Percentiles rank a stretch among this genome's conserved stretches.
Conservation (phyloP, 2,113 vertebrate species). For the Dryoscopus gambensis region DNA sequence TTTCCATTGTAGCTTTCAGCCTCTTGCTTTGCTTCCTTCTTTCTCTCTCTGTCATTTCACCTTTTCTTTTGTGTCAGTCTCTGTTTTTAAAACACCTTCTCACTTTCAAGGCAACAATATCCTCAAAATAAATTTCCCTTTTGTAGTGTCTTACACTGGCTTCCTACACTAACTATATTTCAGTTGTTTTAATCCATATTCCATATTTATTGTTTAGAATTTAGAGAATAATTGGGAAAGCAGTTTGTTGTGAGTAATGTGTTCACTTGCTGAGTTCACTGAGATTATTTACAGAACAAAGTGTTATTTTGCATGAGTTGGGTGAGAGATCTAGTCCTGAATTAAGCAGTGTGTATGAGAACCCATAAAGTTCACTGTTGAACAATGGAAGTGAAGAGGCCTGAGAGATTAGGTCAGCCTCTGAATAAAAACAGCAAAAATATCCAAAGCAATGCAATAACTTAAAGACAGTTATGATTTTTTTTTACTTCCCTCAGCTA, state of each 20-base stretch:
- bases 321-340: not conserved
- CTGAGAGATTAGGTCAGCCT: not conserved
- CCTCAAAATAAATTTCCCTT: not conserved
- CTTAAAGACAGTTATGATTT: not conserved
- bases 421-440: not conserved
- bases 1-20: not conserved
- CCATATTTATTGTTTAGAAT: not conserved
- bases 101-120: not conserved
- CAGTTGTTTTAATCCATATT: not conserved
- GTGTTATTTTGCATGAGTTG: not conserved
- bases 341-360: not conserved
- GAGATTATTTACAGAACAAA: not conserved
- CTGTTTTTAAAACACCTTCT: not conserved
- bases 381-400: not conserved
- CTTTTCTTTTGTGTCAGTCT: not conserved
- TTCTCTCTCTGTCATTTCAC: not conserved
- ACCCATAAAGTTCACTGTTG: not conserved
- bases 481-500: conserved; percentile 1
- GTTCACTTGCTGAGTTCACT: not conserved
- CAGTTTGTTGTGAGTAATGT: not conserved
- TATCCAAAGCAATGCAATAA: not conserved
- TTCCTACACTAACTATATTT: not conserved
- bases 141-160: not conserved
- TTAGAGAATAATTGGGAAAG: not conserved
- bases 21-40: not conserved